A percentile compares a stretch with the other conserved stretches of the same genome.
Evolutionary conservation across 2,113 vertebrate species (phyloP).

Genomic region (Istiophorus platypterus): DNA sequence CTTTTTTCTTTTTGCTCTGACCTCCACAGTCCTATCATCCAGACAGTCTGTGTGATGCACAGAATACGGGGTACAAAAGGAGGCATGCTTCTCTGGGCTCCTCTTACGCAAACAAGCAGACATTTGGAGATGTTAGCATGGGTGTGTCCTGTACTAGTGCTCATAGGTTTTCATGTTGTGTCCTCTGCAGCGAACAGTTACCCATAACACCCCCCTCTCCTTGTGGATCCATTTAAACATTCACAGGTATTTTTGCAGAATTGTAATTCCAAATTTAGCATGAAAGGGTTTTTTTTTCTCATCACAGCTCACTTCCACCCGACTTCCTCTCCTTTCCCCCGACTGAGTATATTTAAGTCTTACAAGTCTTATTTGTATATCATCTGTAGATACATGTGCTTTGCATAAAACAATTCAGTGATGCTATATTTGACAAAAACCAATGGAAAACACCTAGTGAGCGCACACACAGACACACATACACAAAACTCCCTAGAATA

Average conservation of each 20-base stretch:
- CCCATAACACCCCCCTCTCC: too few relatives aligned
- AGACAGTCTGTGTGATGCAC: background rate
- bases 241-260: too few relatives aligned
- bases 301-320: background rate
- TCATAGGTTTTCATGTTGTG: too few relatives aligned
- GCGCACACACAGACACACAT: rapidly evolving
- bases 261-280: too few relatives aligned
- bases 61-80: too few relatives aligned
- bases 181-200: too few relatives aligned
- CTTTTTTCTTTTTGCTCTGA: too few relatives aligned
- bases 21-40: background rate
- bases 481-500: conserved; percentile 47
- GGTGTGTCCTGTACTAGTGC: background rate
- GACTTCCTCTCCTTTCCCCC: background rate
- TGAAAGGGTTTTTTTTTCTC: too few relatives aligned
- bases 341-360: background rate
- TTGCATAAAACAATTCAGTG: background rate
- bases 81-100: background rate
- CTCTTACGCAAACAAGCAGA: background rate
- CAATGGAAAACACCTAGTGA: conserved; percentile 31
- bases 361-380: background rate
- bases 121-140: too few relatives aligned
- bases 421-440: background rate
- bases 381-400: background rate
- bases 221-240: too few relatives aligned